phyloP scores from a whole-genome alignment of 2,113 vertebrate species.

The Ellobius talpinus region DNA sequence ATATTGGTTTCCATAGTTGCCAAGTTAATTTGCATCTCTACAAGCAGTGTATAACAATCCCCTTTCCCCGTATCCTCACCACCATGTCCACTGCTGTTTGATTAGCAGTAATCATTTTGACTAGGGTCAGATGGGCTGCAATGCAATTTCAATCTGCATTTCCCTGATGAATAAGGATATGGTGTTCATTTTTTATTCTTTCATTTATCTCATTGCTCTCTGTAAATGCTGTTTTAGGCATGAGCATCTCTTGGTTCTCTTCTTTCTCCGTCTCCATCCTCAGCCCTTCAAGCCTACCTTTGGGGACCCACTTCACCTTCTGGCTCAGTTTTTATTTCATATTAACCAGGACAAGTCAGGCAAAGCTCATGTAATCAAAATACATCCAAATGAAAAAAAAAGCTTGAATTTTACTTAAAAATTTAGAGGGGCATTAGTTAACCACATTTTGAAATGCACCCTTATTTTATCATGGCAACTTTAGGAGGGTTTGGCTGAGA shows the following conservation, averaged over 20 bases:
- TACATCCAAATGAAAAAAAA: constrained; percentile 14
- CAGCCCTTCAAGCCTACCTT: background rate
- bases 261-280: background rate
- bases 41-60: background rate
- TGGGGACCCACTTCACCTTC: background rate
- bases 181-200: background rate
- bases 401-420: constrained; percentile 42
- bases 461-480: constrained; percentile 46
- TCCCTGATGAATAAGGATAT: background rate
- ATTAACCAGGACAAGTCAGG: background rate
- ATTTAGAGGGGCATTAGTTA: background rate
- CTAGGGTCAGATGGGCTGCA: background rate
- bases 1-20: background rate
- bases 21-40: background rate
- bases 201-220: background rate
- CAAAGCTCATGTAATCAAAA: constrained; percentile 11
- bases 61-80: background rate
- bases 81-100: background rate
- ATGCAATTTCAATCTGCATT: background rate
- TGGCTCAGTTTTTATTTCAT: background rate
- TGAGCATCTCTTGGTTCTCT: background rate
- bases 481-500: background rate
- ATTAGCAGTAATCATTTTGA: background rate
- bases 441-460: constrained; percentile 1
- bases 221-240: background rate